A percentile compares a stretch with the other conserved stretches of the same genome.
Evolutionary conservation across 2,797 vertebrate species (phyloP).

Genomic region (Fundulus diaphanus): DNA sequence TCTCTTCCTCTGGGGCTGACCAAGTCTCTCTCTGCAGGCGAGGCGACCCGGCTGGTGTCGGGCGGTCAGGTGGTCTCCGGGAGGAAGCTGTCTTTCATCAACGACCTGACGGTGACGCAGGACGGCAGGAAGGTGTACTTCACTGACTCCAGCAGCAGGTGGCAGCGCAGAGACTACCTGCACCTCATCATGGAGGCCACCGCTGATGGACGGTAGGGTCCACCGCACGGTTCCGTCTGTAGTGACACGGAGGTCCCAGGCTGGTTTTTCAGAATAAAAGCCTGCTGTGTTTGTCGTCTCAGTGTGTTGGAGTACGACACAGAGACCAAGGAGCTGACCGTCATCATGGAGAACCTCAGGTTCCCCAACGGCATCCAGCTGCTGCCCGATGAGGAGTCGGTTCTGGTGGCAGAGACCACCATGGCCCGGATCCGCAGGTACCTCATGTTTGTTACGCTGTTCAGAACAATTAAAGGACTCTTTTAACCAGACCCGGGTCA

Average conservation of each 20-base stretch:
- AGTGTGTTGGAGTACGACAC: constrained; percentile 93
- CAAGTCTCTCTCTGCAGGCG: constrained; percentile 75
- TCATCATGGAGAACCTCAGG: constrained; percentile 90
- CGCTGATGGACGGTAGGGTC: constrained; percentile 88
- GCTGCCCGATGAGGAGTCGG: constrained; percentile 91
- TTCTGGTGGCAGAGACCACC: constrained; percentile 91
- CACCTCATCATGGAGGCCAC: constrained; percentile 93
- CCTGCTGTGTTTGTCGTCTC: constrained; percentile 1
- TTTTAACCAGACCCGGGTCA: no score
- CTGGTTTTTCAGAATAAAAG: constrained; percentile 31
- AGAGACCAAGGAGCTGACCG: constrained; percentile 86
- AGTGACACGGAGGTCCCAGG: no score
- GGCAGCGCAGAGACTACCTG: constrained; percentile 91
- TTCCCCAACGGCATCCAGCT: constrained; percentile 96
- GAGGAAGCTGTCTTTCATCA: constrained; percentile 90
- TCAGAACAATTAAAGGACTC: no score
- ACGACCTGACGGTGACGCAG: constrained; percentile 89
- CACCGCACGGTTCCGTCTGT: no score
- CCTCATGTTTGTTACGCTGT: no score
- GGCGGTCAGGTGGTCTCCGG: constrained; percentile 84
- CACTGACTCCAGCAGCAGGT: constrained; percentile 95
- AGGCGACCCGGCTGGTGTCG: constrained; percentile 81
- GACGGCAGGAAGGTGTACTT: constrained; percentile 95
- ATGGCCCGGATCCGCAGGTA: constrained; percentile 95
- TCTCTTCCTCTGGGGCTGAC: background rate